Conservation (phyloP, 2,888 invertebrate genomes). For the Osmoderma eremita region DNA sequence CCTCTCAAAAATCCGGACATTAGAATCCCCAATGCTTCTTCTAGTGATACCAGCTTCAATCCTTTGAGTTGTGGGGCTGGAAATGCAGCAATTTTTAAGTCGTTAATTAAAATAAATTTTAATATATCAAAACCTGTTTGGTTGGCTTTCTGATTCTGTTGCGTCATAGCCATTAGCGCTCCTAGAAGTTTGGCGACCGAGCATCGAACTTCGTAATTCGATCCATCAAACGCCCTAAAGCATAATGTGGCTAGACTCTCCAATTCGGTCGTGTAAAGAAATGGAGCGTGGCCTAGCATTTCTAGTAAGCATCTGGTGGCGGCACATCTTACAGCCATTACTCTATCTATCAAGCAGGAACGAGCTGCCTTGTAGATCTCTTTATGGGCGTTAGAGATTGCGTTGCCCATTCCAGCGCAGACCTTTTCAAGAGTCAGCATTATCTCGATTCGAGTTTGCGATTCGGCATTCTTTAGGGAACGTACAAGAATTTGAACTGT, state of each 20-base stretch:
- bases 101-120: too few relatives aligned
- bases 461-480: slow-evolving; percentile 92
- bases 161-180: slow-evolving; percentile 85
- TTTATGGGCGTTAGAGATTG: slow-evolving; percentile 84
- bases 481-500: slow-evolving; percentile 92
- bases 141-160: slow-evolving; percentile 72
- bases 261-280: slow-evolving; percentile 87
- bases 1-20: slow-evolving; percentile 95
- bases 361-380: slow-evolving; percentile 93
- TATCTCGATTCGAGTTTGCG: slow-evolving; percentile 95
- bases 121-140: slow-evolving; percentile 64
- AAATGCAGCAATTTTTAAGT: slow-evolving; percentile 44
- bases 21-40: slow-evolving; percentile 90
- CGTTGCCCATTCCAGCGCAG: slow-evolving; percentile 94
- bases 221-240: slow-evolving; percentile 90
- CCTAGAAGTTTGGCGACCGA: slow-evolving; percentile 93
- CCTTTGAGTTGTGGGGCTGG: slow-evolving; percentile 70
- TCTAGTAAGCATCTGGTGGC: slow-evolving; percentile 91
- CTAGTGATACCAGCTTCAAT: slow-evolving; percentile 79
- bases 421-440: slow-evolving; percentile 96
- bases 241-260: slow-evolving; percentile 93
- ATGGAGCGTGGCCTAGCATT: slow-evolving; percentile 87
- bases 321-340: slow-evolving; percentile 91
- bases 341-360: slow-evolving; percentile 89
- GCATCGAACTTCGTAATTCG: slow-evolving; percentile 91